Base-by-base conservation (phyloP, 2,797 vertebrate species). In the Tympanoctomys barrerae region DNA sequence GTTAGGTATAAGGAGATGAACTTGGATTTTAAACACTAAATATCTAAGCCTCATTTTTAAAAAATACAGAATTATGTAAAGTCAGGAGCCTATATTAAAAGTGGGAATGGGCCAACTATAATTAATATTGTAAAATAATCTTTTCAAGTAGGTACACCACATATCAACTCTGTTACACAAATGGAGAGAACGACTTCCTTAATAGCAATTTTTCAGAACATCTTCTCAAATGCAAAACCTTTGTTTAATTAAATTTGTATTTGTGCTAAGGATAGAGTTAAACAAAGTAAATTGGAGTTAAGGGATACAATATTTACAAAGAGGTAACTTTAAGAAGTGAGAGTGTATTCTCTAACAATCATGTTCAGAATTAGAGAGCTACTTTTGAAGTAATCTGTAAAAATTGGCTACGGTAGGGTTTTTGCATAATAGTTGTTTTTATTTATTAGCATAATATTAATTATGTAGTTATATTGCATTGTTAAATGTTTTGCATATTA, bases 361-460 rank as follows among this genome's bases (percentile, higher is more conserved):
- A 6, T 46, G 19, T 68, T 84, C 31, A 46, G 24, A 95, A 79
- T 8, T 87, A 7, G 62, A 94, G 31, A 68, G 49, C 54, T 61
- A 68, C 7, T 68, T 95, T 57, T 52, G 24, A 89, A 94, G 52
- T 92, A 88, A 90, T 90, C 28, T 39, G 64, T 78, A 42, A 68
- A 87, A 85, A 70, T 18, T 18, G 59, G 36, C 26, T 89, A 21
- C 2, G 42, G 21, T 61, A 39, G 28, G 7, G 52, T 81, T 92
- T 70, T 84, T 80, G 70, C 91, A 92, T 88, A 94, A 91, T 87
- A 91, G 78, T 31, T 94, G 57, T 87, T 94, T 95, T 93, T 96
- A 91, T 94, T 96, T 97, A 95, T 92, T 95, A 95, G 33, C 39
- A 87, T 71, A 86, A 85, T 88, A 80, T 54, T 66, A 95, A 96